These are phyloP conservation scores for Sycophila texana DNA, from an alignment of 2,888 invertebrate genomes.

Conservation along the genomic window DNA sequence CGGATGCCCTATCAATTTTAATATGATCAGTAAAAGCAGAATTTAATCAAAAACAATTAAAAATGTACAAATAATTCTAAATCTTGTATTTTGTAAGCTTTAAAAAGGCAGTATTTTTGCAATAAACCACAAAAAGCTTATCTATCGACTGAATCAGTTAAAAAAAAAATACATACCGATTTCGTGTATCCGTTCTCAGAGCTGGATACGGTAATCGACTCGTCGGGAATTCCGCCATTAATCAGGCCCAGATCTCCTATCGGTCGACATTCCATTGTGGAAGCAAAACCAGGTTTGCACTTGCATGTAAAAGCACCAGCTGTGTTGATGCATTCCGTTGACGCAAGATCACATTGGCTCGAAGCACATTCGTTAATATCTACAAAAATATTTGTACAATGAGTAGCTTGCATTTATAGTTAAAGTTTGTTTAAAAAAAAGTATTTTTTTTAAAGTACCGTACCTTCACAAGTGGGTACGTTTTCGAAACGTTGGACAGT, in stretches of 20 bases:
- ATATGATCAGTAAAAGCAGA: neutral
- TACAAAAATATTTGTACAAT: conserved; percentile 61
- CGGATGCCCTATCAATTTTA: conserved; percentile 83
- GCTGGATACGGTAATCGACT: conserved; percentile 89
- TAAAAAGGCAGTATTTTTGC: neutral
- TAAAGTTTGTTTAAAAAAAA: no score
- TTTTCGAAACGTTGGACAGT: conserved; percentile 89
- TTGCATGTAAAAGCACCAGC: conserved; percentile 93
- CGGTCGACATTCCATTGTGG: conserved; percentile 92
- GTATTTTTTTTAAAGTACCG: conserved; percentile 21
- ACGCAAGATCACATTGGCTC: conserved; percentile 92
- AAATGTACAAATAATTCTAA: neutral
- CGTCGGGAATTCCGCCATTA: conserved; percentile 93
- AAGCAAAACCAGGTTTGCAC: conserved; percentile 88
- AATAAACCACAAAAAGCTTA: neutral
- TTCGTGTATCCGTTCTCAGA: conserved; percentile 89
- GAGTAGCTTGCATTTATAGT: neutral
- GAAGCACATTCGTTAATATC: conserved; percentile 94
- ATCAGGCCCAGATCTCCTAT: conserved; percentile 92
- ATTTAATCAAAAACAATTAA: neutral
- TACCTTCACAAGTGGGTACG: conserved; percentile 89
- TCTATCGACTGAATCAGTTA: neutral
- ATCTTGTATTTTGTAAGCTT: neutral
- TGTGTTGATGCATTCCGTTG: conserved; percentile 93
- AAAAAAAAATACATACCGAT: conserved; percentile 78